Evolutionary conservation across 1,140 invertebrate genomes (phyloP).

Genomic region (Mamestra configurata): DNA sequence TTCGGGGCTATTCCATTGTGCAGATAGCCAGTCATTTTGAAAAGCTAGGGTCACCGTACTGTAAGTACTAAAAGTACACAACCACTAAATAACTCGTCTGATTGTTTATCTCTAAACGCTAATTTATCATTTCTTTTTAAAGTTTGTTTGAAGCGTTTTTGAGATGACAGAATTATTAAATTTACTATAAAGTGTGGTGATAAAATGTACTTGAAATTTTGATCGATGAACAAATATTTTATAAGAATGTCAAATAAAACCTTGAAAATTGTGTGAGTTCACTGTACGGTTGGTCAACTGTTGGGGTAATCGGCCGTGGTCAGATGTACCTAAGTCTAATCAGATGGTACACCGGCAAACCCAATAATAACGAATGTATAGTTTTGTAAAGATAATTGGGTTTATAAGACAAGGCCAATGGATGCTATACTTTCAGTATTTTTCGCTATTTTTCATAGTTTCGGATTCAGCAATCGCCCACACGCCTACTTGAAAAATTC

Average conservation of each 20-base stretch:
- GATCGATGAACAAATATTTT: not conserved
- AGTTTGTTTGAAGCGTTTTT: constrained; percentile 19
- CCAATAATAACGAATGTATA: no score
- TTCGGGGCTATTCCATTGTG: constrained; percentile 12
- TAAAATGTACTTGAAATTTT: not conserved
- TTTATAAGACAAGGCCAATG: no score
- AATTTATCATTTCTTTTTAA: constrained; percentile 22
- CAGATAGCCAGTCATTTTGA: not conserved
- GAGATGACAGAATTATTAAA: constrained; percentile 22
- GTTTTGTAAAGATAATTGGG: no score
- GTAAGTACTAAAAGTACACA: constrained; percentile 4
- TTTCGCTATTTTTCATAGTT: no score
- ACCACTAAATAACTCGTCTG: constrained; percentile 33
- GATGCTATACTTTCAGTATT: no score
- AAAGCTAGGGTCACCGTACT: constrained; percentile 19
- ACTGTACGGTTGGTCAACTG: not conserved
- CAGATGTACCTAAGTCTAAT: no score
- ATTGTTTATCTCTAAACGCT: constrained; percentile 37
- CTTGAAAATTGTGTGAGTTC: not conserved
- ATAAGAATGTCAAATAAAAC: not conserved
- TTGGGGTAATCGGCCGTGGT: not conserved
- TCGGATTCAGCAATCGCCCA: no score
- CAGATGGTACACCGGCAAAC: no score
- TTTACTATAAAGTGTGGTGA: constrained; percentile 1
- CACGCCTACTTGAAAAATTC: no score